phyloP scores from a whole-genome alignment of 2,797 vertebrate species.

The Darevskia mixta region DNA sequence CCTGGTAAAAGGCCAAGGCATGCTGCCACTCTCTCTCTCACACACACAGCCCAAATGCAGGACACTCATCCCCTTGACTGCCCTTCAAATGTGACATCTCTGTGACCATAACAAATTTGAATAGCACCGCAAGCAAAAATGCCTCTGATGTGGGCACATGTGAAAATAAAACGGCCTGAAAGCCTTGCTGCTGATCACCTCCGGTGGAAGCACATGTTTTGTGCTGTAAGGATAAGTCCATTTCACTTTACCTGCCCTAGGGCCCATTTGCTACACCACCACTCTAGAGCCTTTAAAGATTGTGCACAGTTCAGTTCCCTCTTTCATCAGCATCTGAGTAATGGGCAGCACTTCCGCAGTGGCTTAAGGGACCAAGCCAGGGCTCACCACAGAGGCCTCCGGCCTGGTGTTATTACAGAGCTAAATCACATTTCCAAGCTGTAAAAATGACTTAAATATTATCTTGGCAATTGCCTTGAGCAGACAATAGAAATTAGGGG shows the following conservation, averaged over 20 bases:
- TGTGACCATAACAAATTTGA: neutral
- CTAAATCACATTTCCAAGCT: neutral
- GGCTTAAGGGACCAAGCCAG: neutral
- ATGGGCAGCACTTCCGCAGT: neutral
- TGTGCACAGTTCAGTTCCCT: slow-evolving; percentile 10
- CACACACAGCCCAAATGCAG: neutral
- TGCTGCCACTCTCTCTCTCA: no score
- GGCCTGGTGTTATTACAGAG: neutral
- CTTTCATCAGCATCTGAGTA: slow-evolving; percentile 18
- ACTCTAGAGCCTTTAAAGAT: neutral
- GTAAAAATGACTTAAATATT: fast-evolving
- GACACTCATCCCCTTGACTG: no score
- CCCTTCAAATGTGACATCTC: neutral
- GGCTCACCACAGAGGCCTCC: neutral
- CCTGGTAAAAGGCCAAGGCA: no score
- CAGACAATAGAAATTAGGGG: neutral
- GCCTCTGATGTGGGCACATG: neutral
- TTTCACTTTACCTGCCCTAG: neutral
- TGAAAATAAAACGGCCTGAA: neutral
- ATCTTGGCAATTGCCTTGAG: neutral
- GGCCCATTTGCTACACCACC: neutral
- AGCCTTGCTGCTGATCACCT: neutral
- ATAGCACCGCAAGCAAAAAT: neutral
- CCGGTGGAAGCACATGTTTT: neutral
- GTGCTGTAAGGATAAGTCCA: neutral